Base-by-base conservation (phyloP, 2,888 invertebrate species). In the Acrocyrtus sp. region DNA sequence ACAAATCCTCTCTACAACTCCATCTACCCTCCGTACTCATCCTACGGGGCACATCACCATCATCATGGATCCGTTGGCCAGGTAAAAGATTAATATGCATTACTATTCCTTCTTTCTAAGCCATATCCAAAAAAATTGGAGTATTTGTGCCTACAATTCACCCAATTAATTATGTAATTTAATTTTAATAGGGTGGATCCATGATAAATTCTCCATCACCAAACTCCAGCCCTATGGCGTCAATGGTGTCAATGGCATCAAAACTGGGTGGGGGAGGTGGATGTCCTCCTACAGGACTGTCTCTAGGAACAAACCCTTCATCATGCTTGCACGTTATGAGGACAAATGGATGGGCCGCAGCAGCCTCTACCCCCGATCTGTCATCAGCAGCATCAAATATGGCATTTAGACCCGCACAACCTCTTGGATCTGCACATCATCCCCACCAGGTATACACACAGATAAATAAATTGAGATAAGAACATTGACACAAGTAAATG, bases 201-300 rank as follows among this genome's bases (percentile, higher is more conserved):
- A 70, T 75, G 61, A 74, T 74, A 27, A 72, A 56, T 22, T 70
- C 78, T 22, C 56, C 77, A 29, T 69, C 74, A 2, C 73, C 78
- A 8, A 58, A 76, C 8, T 39, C 75, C 29, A 78, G 78, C 10
- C 80, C 80, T 8, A 80, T 80, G 80, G 75, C 78, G 12, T 80
- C 78, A 10, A 80, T 80, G 77, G 78, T 78, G 12, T 78, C 78
- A 43, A 80, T 80, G 80, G 78, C 80, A 54, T 78, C 78, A 0
- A 80, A 80, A 54, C 66, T 80, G 22, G 76, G 73, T 29, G 70
- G 76, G 19, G 72, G 76, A 22, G 69, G 72, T 43, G 57, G 50
- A 0, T 60, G 60, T 48, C 47, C 60, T 15, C 60, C 60, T 4
- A 34, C 66, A 27, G 66, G 70, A 22, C 68, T 77, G 41, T 62